These are phyloP conservation scores for Mormyrus iriodes DNA, from an alignment of 2,113 vertebrate genomes.

Conservation along the genomic window DNA sequence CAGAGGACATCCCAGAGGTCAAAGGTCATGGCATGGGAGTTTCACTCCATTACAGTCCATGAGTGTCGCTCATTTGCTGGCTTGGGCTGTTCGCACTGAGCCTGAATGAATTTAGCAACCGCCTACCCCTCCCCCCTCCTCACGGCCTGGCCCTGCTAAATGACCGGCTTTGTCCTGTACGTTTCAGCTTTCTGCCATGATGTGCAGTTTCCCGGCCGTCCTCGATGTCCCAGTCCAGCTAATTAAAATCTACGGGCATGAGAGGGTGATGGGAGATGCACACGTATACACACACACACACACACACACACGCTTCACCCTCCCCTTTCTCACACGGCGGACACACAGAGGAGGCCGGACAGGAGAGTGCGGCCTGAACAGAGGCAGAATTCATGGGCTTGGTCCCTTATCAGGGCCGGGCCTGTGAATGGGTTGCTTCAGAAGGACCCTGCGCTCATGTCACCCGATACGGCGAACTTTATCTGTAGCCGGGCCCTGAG, in stretches of 20 bases:
- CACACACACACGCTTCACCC: constrained; percentile 27
- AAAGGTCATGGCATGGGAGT: constrained; percentile 22
- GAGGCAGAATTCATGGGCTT: constrained; percentile 58
- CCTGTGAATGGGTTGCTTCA: constrained; percentile 63
- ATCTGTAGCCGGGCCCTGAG: constrained; percentile 4
- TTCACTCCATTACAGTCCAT: constrained; percentile 34
- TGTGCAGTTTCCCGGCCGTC: neutral
- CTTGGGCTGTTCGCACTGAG: neutral
- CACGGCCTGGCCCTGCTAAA: neutral
- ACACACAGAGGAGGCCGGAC: constrained; percentile 24
- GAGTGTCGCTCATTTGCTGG: constrained; percentile 35
- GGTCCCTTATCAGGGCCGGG: constrained; percentile 58
- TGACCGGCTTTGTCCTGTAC: constrained; percentile 27
- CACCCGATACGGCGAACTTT: constrained; percentile 43
- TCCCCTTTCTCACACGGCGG: constrained; percentile 60
- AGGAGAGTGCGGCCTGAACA: constrained; percentile 41
- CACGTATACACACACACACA: constrained; percentile 6
- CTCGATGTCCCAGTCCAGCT: constrained; percentile 51
- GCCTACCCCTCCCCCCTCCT: neutral
- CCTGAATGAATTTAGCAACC: constrained; percentile 19
- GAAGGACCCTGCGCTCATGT: constrained; percentile 33
- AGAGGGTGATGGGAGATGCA: constrained; percentile 32
- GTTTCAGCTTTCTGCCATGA: neutral
- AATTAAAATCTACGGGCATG: constrained; percentile 61
- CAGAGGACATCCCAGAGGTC: constrained; percentile 5